These are phyloP conservation scores for Paguma larvata DNA, from an alignment of 2,797 vertebrate genomes.

Conservation along the genomic window DNA sequence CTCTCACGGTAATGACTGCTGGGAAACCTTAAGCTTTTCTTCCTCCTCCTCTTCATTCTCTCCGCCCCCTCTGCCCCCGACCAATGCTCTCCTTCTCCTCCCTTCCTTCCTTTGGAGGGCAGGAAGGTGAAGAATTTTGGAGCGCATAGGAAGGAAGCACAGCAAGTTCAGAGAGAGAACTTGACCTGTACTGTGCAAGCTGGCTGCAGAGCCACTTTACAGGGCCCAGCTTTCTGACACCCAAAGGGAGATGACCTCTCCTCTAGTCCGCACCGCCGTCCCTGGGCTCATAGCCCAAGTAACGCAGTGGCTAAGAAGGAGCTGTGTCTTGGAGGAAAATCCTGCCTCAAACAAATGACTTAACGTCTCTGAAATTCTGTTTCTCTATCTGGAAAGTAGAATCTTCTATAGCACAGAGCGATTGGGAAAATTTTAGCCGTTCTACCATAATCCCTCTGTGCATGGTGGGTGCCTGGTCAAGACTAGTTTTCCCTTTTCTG, in stretches of 20 bases:
- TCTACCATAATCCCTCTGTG: neutral
- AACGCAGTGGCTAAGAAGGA: neutral
- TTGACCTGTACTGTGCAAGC: neutral
- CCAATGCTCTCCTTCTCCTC: no score
- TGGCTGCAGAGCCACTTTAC: neutral
- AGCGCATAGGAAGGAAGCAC: neutral
- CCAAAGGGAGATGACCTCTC: neutral
- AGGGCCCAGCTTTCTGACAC: neutral
- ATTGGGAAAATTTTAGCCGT: neutral
- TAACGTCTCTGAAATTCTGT: neutral
- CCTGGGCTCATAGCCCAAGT: neutral
- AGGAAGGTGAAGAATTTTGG: neutral
- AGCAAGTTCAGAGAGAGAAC: neutral
- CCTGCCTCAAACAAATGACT: neutral
- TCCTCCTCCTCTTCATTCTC: neutral
- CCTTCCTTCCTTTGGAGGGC: neutral
- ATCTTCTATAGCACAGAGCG: neutral
- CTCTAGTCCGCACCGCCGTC: neutral
- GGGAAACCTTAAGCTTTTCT: neutral
- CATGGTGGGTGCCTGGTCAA: neutral
- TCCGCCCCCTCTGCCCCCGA: neutral
- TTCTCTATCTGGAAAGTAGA: neutral
- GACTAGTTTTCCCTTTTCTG: neutral
- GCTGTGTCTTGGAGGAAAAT: neutral
- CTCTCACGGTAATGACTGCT: neutral